Conservation (phyloP, 2,888 invertebrate species). For the Geotrupes spiniger region DNA sequence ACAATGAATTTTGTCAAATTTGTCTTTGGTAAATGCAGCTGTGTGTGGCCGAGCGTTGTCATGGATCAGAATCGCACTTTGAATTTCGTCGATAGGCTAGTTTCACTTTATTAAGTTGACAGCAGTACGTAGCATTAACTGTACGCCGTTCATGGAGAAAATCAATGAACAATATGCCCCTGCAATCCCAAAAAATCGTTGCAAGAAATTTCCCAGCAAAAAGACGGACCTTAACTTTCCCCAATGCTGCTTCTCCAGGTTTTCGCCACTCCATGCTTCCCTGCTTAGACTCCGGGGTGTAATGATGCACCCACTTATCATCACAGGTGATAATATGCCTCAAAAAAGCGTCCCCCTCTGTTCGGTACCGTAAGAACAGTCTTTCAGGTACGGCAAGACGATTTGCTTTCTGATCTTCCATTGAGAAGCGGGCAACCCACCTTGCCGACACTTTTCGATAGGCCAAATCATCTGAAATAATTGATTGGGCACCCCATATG, state of each 20-base stretch:
- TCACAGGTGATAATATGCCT: conserved; percentile 4
- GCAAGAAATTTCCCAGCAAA: not conserved
- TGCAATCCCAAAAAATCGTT: not conserved
- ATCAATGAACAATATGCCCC: no score
- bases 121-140: no score
- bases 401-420: conserved; percentile 10
- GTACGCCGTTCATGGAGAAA: no score
- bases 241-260: not conserved
- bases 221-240: not conserved
- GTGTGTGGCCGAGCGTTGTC: not conserved
- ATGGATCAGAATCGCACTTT: not conserved
- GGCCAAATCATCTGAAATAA: conserved; percentile 1
- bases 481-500: conserved; percentile 1
- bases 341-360: not conserved
- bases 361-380: not conserved
- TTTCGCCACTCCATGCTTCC: conserved; percentile 5
- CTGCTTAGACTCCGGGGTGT: not conserved
- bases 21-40: not conserved
- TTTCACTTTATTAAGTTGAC: no score
- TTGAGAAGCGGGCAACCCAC: not conserved
- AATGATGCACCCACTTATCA: not conserved
- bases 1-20: not conserved
- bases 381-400: no score
- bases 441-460: conserved; percentile 4
- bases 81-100: not conserved